A percentile compares a stretch with the other conserved stretches of the same genome.
phyloP scores from a whole-genome alignment of 2,113 vertebrate genomes.

The Hiodon alosoides region DNA sequence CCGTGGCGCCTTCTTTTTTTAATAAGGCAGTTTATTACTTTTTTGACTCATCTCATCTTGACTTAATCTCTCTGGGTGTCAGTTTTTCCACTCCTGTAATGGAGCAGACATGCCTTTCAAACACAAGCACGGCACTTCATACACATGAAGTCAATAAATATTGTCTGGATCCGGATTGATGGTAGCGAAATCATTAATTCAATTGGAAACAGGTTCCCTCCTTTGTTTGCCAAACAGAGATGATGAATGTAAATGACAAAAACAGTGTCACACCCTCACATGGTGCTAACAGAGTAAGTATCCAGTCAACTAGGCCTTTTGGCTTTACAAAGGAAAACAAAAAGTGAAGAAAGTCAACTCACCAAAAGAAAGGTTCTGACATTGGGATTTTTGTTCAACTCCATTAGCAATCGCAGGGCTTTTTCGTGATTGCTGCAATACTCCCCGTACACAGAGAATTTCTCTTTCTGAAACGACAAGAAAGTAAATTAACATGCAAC shows the following conservation, averaged over 20 bases:
- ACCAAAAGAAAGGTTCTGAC: conserved; percentile 93
- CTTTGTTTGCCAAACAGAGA: too few relatives aligned
- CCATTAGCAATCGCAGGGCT: conserved; percentile 88
- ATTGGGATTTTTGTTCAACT: conserved; percentile 90
- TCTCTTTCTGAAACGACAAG: conserved; percentile 75
- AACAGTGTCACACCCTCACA: too few relatives aligned
- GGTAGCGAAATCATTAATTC: too few relatives aligned
- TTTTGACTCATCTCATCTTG: not conserved
- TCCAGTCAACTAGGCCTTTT: not conserved
- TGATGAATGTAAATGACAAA: too few relatives aligned
- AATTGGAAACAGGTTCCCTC: too few relatives aligned
- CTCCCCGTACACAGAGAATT: conserved; percentile 91
- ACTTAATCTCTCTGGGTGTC: not conserved
- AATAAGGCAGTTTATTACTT: conserved; percentile 9
- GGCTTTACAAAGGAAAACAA: not conserved
- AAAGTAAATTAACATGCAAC: not conserved
- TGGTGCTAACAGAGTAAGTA: too few relatives aligned
- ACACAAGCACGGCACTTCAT: too few relatives aligned
- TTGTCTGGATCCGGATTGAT: too few relatives aligned
- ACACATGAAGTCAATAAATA: too few relatives aligned
- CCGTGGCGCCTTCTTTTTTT: not conserved
- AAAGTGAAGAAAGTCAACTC: conserved; percentile 43
- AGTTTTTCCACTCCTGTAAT: not conserved
- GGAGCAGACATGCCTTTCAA: too few relatives aligned
- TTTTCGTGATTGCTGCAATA: conserved; percentile 99